Percentiles rank a stretch among this genome's conserved stretches.
phyloP scores from a whole-genome alignment of 2,113 vertebrate species.

The Lanius ludovicianus region DNA sequence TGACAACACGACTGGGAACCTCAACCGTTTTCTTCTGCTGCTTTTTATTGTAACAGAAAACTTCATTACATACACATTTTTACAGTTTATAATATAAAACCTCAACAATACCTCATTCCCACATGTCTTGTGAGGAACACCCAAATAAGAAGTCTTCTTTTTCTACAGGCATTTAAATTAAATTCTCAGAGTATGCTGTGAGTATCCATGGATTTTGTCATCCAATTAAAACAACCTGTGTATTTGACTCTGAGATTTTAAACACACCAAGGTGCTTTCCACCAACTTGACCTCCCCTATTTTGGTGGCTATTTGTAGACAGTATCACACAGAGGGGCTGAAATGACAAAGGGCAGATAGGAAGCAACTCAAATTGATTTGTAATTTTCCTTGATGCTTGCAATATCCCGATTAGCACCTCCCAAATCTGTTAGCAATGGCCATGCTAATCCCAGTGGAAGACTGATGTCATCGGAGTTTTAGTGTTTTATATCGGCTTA shows the following conservation, averaged over 20 bases:
- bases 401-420: not conserved
- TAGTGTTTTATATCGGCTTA: not conserved
- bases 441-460: not conserved
- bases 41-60: conserved; percentile 38
- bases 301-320: not conserved
- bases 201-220: not conserved
- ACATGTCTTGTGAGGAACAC: not conserved
- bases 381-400: not conserved
- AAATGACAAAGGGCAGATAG: not conserved
- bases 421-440: not conserved
- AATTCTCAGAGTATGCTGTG: not conserved
- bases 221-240: not conserved
- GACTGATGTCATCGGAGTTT: not conserved
- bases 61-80: not conserved
- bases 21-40: conserved; percentile 85
- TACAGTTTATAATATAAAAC: not conserved
- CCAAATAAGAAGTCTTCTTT: not conserved
- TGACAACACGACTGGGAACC: conserved; percentile 83
- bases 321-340: not conserved
- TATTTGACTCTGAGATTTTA: not conserved
- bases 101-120: not conserved
- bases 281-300: not conserved
- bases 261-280: not conserved
- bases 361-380: not conserved
- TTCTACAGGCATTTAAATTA: not conserved